A percentile compares a stretch with the other conserved stretches of the same genome.
Conservation (phyloP, 2,113 vertebrate genomes). For the Aepyceros melampus region DNA sequence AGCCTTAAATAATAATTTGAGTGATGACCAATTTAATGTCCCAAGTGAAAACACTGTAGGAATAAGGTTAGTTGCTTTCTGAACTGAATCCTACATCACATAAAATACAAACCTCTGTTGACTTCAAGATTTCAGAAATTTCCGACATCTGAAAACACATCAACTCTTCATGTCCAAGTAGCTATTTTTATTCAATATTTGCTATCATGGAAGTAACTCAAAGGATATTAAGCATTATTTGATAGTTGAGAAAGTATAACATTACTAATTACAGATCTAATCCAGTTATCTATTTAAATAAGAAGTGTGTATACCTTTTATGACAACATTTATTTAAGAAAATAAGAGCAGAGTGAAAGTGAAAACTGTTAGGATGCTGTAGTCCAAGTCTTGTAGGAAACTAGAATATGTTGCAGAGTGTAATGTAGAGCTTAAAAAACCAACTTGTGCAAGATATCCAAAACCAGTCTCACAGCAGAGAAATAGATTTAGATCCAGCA, state of each 20-base stretch:
- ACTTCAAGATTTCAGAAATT: not conserved
- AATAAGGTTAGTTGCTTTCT: not conserved
- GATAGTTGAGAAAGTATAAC: not conserved
- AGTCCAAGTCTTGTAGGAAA: not conserved
- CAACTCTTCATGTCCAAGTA: not conserved
- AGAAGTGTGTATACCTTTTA: not conserved
- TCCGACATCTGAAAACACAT: not conserved
- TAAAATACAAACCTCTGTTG: not conserved
- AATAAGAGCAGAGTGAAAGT: not conserved
- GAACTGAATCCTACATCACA: not conserved
- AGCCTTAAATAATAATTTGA: not conserved
- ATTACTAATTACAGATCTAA: not conserved
- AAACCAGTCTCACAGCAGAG: not conserved
- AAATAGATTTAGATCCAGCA: not conserved
- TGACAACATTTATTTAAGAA: not conserved
- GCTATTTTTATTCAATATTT: not conserved
- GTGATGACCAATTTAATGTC: not conserved
- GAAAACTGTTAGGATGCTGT: not conserved
- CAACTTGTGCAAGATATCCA: not conserved
- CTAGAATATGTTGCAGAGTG: not conserved
- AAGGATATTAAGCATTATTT: not conserved
- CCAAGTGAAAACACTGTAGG: not conserved
- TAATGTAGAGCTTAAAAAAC: not conserved
- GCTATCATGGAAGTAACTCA: not conserved
- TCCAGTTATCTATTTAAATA: not conserved